phyloP scores from a whole-genome alignment of 2,113 vertebrate genomes.

The Hymenochirus boettgeri region DNA sequence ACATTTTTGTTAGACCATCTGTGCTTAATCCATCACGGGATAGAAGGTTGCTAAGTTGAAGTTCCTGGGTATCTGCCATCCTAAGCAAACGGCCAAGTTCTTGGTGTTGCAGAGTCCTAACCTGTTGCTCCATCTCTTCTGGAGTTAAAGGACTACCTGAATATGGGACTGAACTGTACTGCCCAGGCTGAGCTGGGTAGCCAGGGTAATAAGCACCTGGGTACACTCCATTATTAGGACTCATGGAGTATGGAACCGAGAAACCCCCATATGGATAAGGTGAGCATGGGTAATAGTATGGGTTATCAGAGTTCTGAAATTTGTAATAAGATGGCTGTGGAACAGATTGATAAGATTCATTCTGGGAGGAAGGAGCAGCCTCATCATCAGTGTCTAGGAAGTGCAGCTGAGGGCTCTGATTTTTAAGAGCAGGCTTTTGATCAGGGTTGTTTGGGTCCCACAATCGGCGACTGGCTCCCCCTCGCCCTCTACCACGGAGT shows the following conservation, averaged over 20 bases:
- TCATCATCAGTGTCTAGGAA: conserved; percentile 96
- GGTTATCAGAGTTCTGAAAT: conserved; percentile 95
- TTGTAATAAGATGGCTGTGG: conserved; percentile 72
- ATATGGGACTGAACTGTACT: conserved; percentile 56
- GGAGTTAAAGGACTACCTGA: conserved; percentile 58
- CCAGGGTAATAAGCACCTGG: conserved; percentile 61
- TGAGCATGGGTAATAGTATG: conserved; percentile 75
- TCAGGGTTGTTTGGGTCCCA: conserved; percentile 98
- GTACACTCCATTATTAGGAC: conserved; percentile 61
- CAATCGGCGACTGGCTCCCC: conserved; percentile 78
- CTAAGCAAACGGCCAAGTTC: conserved; percentile 79
- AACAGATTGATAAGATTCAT: conserved; percentile 73
- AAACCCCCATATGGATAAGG: conserved; percentile 67
- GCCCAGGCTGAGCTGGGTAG: conserved; percentile 57
- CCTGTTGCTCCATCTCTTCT: conserved; percentile 81
- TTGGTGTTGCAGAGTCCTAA: conserved; percentile 73
- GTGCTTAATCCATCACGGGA: conserved; percentile 87
- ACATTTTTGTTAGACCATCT: conserved; percentile 90
- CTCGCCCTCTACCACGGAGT: conserved; percentile 63
- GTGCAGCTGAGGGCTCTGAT: conserved; percentile 76
- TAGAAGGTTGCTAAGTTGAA: conserved; percentile 93
- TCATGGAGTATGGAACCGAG: conserved; percentile 67
- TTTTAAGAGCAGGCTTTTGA: conserved; percentile 85
- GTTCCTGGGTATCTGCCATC: conserved; percentile 84
- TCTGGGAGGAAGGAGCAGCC: conserved; percentile 77